phyloP scores from a whole-genome alignment of 2,797 vertebrate genomes.

The Eospalax fontanierii region DNA sequence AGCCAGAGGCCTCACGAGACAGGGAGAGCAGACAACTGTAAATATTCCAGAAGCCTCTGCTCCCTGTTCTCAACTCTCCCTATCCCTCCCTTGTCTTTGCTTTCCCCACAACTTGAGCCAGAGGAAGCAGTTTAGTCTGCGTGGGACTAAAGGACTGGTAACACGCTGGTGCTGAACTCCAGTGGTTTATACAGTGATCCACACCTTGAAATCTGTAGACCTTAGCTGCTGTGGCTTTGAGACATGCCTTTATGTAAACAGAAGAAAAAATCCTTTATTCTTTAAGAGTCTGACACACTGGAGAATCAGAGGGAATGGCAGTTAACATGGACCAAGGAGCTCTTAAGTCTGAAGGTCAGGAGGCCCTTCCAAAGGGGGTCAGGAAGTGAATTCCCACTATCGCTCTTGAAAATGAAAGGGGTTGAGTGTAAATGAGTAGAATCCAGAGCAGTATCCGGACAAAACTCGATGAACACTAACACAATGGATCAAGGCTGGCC shows the following conservation, averaged over 20 bases:
- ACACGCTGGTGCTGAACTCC: neutral
- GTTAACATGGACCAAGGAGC: neutral
- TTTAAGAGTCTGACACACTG: neutral
- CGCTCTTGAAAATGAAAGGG: neutral
- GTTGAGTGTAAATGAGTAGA: neutral
- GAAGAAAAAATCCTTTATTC: slow-evolving; percentile 52
- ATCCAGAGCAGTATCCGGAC: neutral
- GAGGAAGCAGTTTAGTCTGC: neutral
- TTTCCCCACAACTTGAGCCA: neutral
- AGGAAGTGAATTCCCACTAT: neutral
- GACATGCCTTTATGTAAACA: neutral
- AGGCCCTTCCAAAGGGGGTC: neutral
- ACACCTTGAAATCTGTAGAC: too few species aligned
- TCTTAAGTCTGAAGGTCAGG: neutral
- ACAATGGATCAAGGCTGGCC: neutral
- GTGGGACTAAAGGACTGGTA: neutral
- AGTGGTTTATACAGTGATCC: neutral
- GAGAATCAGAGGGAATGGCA: slow-evolving; percentile 1
- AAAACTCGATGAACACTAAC: neutral
- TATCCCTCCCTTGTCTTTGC: neutral
- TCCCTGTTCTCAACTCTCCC: too few species aligned
- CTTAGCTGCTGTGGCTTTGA: neutral
- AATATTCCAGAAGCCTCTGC: neutral
- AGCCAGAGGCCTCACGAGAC: neutral
- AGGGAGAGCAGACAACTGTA: neutral